phyloP scores from a whole-genome alignment of 2,888 invertebrate genomes.

The Melipona bicolor region DNA sequence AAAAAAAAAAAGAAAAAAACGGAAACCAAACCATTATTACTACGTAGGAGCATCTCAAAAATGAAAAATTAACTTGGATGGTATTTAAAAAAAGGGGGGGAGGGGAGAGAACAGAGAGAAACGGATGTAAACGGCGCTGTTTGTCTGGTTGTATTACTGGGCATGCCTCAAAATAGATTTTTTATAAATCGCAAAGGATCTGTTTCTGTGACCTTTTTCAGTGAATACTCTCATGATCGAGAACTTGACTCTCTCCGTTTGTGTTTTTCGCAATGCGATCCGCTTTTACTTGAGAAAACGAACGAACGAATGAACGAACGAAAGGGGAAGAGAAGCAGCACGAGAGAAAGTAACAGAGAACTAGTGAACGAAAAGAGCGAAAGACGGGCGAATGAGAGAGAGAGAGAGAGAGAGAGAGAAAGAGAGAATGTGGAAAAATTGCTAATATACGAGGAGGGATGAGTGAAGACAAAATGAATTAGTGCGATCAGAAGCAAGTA shows the following conservation, averaged over 20 bases:
- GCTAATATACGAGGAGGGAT: slow-evolving; percentile 24
- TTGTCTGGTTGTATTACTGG: slow-evolving; percentile 77
- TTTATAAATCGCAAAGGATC: slow-evolving; percentile 77
- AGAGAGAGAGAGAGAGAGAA: neutral
- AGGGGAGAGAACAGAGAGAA: neutral
- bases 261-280: slow-evolving; percentile 58
- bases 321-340: neutral
- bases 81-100: slow-evolving; percentile 14
- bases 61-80: slow-evolving; percentile 31
- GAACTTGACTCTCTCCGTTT: slow-evolving; percentile 66
- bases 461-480: neutral
- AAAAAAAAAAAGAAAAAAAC: slow-evolving; percentile 30
- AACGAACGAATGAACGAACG: slow-evolving; percentile 8
- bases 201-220: slow-evolving; percentile 74
- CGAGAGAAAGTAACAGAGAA: neutral
- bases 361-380: slow-evolving; percentile 4
- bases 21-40: slow-evolving; percentile 70
- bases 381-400: neutral
- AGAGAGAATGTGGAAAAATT: slow-evolving; percentile 18
- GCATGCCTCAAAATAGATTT: slow-evolving; percentile 80
- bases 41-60: slow-evolving; percentile 78
- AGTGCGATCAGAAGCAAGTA: neutral
- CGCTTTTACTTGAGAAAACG: slow-evolving; percentile 55
- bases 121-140: slow-evolving; percentile 66
- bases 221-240: slow-evolving; percentile 73